Conservation (phyloP, 2,797 vertebrate species). For the Fringilla coelebs region DNA sequence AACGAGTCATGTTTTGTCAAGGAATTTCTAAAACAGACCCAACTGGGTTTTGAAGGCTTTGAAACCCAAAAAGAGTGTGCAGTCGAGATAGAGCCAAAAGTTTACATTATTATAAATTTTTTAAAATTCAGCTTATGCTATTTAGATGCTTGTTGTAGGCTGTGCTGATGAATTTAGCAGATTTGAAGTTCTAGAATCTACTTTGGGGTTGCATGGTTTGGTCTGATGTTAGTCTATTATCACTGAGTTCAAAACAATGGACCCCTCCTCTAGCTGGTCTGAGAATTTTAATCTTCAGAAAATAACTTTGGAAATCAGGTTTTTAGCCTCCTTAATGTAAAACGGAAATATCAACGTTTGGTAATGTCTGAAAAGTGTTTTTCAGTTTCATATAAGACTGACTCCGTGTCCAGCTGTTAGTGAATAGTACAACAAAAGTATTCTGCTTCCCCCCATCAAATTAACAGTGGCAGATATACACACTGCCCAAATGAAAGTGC, state of each 20-base stretch:
- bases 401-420: neutral
- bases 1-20: rapidly evolving
- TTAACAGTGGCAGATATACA: neutral
- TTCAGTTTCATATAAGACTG: neutral
- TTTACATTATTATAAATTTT: neutral
- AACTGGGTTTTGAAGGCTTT: neutral
- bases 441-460: neutral
- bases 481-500: neutral
- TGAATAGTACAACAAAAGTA: neutral
- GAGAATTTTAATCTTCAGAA: neutral
- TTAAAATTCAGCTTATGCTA: neutral
- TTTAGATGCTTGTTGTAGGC: neutral
- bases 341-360: neutral
- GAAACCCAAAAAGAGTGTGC: neutral
- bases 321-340: neutral
- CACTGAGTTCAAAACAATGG: neutral
- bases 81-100: neutral
- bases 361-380: neutral
- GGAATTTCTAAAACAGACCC: neutral
- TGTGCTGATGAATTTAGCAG: neutral
- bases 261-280: neutral
- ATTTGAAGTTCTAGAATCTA: neutral
- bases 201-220: neutral
- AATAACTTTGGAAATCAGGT: neutral
- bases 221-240: neutral